Conservation (phyloP, 2,797 vertebrate genomes). For the Karalla daura region DNA sequence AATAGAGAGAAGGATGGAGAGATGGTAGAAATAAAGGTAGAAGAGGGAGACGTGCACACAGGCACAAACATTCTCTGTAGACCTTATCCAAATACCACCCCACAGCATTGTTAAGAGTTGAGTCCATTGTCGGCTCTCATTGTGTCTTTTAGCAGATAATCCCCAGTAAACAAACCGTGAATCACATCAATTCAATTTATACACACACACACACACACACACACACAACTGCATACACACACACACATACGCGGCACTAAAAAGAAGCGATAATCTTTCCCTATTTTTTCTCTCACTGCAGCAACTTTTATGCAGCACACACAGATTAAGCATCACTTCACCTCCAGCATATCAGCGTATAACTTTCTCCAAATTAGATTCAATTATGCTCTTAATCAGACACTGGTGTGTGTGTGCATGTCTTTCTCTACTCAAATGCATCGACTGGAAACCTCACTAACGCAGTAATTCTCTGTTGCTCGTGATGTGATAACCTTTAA, state of each 20-base stretch:
- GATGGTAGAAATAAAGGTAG: not conserved
- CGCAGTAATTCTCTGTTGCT: slow-evolving; percentile 29
- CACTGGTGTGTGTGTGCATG: slow-evolving; percentile 6
- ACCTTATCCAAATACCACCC: not conserved
- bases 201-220: not conserved
- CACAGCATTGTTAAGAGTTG: slow-evolving; percentile 7
- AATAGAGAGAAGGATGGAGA: not conserved
- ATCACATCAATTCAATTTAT: not conserved
- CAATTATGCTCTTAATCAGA: slow-evolving; percentile 42
- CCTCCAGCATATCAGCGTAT: slow-evolving; percentile 3
- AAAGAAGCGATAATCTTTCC: not conserved
- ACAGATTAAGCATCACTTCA: not conserved
- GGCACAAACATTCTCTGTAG: not conserved
- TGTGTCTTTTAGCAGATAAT: slow-evolving; percentile 25
- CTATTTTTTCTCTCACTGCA: not conserved
- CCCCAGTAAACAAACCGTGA: slow-evolving; percentile 8
- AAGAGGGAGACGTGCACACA: not conserved
- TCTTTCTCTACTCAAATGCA: slow-evolving; percentile 5
- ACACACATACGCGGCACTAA: not conserved
- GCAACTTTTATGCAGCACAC: not conserved
- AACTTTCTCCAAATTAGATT: slow-evolving; percentile 31
- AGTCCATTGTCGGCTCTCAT: slow-evolving; percentile 16
- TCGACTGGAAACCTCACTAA: not conserved
- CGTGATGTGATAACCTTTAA: slow-evolving; percentile 63
- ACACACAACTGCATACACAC: not conserved